These are phyloP conservation scores for Harpagus bidentatus DNA, from an alignment of 2,113 vertebrate genomes.

Conservation along the genomic window DNA sequence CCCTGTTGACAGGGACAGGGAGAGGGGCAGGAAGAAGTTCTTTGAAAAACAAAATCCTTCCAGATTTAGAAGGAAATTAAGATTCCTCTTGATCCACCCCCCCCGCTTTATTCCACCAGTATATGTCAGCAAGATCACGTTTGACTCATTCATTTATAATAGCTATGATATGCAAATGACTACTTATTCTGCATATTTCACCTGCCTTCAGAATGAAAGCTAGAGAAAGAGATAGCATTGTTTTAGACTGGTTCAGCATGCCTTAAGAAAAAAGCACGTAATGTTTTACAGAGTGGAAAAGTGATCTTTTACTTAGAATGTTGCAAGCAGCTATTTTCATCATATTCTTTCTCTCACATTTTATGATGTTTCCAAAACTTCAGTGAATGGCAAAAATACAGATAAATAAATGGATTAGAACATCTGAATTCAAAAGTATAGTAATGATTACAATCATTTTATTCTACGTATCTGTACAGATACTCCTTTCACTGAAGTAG, in stretches of 20 bases:
- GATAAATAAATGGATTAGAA: not conserved
- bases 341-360: not conserved
- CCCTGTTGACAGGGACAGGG: not conserved
- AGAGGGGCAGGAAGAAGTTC: not conserved
- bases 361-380: not conserved
- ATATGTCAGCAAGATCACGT: not conserved
- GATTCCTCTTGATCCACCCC: not conserved
- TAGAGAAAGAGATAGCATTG: not conserved
- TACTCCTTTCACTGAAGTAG: not conserved
- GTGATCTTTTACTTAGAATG: not conserved
- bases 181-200: not conserved
- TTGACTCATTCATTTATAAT: not conserved
- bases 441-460: not conserved
- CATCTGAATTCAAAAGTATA: not conserved
- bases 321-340: not conserved
- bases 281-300: not conserved
- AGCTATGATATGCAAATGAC: not conserved
- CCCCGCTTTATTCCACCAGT: not conserved
- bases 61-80: not conserved
- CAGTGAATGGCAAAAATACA: not conserved
- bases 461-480: not conserved
- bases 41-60: not conserved
- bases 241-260: not conserved
- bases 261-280: rapidly evolving
- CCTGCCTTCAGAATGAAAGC: not conserved